Evolutionary conservation across 1,140 invertebrate genomes (phyloP), one percentile per base, ranked within the genome.

Genomic region (Drosophila orosa): DNA sequence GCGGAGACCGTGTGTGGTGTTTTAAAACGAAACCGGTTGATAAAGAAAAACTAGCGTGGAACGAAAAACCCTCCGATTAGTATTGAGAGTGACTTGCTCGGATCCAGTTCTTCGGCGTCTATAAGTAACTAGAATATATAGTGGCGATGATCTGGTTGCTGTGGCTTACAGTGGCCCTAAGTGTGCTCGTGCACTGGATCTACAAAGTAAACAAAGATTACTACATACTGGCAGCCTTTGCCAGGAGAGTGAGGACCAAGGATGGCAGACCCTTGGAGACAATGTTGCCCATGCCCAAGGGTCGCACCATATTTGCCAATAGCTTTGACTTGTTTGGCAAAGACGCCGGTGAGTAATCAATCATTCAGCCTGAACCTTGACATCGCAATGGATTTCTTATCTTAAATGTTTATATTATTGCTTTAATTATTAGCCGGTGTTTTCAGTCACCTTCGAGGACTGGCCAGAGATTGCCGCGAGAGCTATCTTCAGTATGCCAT

Each of bases 401-500:
- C 50, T 6, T n/a, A 27, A 25, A 24, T 5, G 19, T 27, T 7
- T 9, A 3, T n/a, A 35, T 5, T n/a, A 44, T 13, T 42, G 12
- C 0, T 7, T 9, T 1, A n/a, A 25, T 31, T 29, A 25, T 33
- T 31, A 87, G 83, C 50, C 37, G 65, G 52, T 19, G 58, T 80
- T 0, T 87, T 87, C n/a, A 6, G 25, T 1, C 6, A 56, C 44
- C 42, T 55, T 0, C 67, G 80, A 1, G 1, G 17, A 0, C n/a
- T 25, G 45, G 65, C 73, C 8, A 69, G 63, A 13, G 2, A 37
- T 5, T 22, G 29, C 8, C 45, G 61, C 0, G 25, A 27, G 5
- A 90, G 80, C 17, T 91, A 80, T 50, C 8, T 91, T 1, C 60
- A 75, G 35, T 91, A 91, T 56, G 48, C n/a, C 6, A 12, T 78